Conservation (phyloP, 2,888 invertebrate species). For the Heliconius charithonia region DNA sequence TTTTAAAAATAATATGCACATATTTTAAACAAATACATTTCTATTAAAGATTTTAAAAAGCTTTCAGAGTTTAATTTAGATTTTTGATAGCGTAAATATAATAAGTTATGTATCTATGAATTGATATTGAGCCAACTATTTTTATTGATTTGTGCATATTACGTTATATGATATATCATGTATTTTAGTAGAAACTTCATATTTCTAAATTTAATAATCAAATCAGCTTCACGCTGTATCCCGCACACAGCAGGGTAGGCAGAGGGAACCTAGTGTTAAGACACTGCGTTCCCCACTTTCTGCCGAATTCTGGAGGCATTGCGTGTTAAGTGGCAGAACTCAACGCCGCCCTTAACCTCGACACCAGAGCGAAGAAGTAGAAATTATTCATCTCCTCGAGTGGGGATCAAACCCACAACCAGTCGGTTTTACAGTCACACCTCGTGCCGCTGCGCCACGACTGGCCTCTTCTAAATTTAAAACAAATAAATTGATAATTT, state of each 20-base stretch:
- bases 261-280: no score
- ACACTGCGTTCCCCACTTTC: no score
- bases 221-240: no score
- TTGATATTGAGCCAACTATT: slow-evolving; percentile 23
- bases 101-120: background rate
- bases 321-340: no score
- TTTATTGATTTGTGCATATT: background rate
- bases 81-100: slow-evolving; percentile 16
- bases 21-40: background rate
- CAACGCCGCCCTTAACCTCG: no score
- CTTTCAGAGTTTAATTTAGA: background rate
- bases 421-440: no score
- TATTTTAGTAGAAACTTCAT: background rate
- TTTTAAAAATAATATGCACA: background rate
- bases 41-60: slow-evolving; percentile 2
- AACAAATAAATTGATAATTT: background rate
- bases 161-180: background rate
- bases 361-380: no score
- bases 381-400: no score
- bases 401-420: no score
- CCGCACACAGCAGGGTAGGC: no score
- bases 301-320: no score
- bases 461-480: background rate
- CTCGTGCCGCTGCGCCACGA: no score
- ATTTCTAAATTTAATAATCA: background rate